Conservation (phyloP, 2,888 invertebrate genomes). For the Melinaea marsaeus region DNA sequence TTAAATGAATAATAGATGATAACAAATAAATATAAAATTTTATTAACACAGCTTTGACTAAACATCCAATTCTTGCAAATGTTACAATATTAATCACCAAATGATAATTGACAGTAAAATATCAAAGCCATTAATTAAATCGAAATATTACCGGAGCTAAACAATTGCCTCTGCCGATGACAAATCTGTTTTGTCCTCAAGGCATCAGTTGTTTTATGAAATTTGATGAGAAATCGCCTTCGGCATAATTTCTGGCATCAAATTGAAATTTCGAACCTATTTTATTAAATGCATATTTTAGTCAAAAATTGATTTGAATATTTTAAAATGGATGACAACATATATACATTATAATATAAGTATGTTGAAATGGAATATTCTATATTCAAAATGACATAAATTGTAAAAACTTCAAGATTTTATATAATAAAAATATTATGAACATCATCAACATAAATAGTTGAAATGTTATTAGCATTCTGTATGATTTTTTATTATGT, state of each 20-base stretch:
- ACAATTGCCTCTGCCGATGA: constrained; percentile 64
- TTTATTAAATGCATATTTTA: neutral
- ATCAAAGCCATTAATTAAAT: constrained; percentile 68
- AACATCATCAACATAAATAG: too few species aligned
- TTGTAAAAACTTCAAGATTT: too few species aligned
- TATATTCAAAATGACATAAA: too few species aligned
- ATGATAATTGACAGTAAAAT: constrained; percentile 64
- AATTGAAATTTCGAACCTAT: constrained; percentile 21
- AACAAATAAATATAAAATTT: neutral
- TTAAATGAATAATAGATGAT: too few species aligned
- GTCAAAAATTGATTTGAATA: neutral
- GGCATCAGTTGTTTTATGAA: constrained; percentile 55
- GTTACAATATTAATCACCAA: constrained; percentile 53
- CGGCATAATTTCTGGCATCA: constrained; percentile 15
- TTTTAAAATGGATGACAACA: too few species aligned
- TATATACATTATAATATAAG: too few species aligned
- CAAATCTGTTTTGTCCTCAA: constrained; percentile 56
- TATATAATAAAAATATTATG: too few species aligned
- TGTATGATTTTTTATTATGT: too few species aligned
- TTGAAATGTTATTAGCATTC: too few species aligned
- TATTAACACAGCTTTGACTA: constrained; percentile 6
- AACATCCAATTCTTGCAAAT: constrained; percentile 26
- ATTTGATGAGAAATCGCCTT: constrained; percentile 43
- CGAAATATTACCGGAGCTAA: constrained; percentile 64
- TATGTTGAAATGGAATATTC: too few species aligned